Percentiles rank a stretch among this genome's conserved stretches.
Conservation (phyloP, 1,140 invertebrate genomes). For the Ylistrum balloti region DNA sequence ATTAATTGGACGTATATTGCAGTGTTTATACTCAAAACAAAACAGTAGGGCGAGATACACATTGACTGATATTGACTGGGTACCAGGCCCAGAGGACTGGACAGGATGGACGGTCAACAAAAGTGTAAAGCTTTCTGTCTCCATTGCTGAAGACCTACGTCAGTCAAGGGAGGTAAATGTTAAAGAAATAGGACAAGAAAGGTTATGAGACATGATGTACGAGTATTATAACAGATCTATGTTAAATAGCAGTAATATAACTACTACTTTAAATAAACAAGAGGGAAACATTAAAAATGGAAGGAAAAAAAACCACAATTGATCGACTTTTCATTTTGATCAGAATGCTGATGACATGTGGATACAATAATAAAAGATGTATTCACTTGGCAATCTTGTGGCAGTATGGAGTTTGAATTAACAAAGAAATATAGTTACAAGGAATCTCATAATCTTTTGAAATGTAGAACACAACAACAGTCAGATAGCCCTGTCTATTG, state of each 20-base stretch:
- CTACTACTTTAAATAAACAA: background rate
- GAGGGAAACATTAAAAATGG: background rate
- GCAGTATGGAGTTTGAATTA: conserved; percentile 17
- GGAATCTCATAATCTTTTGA: background rate
- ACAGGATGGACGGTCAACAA: conserved; percentile 22
- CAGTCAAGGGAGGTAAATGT: conserved; percentile 5
- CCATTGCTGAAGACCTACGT: background rate
- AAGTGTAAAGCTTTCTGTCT: conserved; percentile 29
- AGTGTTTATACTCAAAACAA: conserved; percentile 1
- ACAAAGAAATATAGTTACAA: background rate
- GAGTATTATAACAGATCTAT: conserved; percentile 35
- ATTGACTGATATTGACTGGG: conserved; percentile 25
- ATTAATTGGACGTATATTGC: conserved; percentile 11
- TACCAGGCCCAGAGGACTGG: background rate
- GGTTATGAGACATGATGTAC: conserved; percentile 13
- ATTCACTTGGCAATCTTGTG: conserved; percentile 16
- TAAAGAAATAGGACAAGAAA: background rate
- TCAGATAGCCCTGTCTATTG: background rate
- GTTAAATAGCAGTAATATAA: background rate
- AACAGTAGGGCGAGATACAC: conserved; percentile 15
- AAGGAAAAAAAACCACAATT: conserved; percentile 15
- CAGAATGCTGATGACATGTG: conserved; percentile 38
- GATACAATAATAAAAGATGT: background rate
- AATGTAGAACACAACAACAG: background rate
- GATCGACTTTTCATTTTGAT: conserved; percentile 5